phyloP scores from a whole-genome alignment of 2,113 vertebrate genomes.

The Ictidomys tridecemlineatus region DNA sequence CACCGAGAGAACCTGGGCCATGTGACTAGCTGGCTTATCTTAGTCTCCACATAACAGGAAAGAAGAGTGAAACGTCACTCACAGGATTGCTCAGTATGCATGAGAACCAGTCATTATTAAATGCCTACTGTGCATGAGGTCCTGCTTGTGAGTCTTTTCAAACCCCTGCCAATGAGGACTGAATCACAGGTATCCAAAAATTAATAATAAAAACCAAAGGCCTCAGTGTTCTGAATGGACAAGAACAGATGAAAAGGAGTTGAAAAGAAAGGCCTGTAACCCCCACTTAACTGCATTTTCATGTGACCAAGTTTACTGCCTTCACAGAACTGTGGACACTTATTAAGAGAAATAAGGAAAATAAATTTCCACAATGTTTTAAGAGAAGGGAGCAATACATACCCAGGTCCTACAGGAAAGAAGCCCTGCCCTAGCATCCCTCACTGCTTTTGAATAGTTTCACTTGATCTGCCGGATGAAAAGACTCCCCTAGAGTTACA shows the following conservation, averaged over 20 bases:
- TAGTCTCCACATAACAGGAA: background rate
- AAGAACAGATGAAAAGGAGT: background rate
- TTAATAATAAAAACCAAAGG: background rate
- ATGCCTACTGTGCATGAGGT: background rate
- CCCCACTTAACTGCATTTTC: fast-evolving
- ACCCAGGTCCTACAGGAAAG: background rate
- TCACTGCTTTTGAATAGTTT: background rate
- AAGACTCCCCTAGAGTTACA: background rate
- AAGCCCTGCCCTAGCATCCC: fast-evolving
- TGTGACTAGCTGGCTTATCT: fast-evolving
- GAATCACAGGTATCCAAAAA: too few species aligned
- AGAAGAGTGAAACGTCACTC: too few species aligned
- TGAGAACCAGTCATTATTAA: fast-evolving
- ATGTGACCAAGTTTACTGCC: background rate
- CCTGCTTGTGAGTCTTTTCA: background rate
- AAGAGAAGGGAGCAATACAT: background rate
- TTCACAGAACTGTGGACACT: background rate
- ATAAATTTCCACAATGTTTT: background rate
- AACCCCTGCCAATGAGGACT: background rate
- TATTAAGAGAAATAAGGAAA: background rate
- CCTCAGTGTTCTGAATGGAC: background rate
- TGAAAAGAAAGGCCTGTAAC: fast-evolving
- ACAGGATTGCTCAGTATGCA: fast-evolving
- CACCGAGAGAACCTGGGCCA: fast-evolving
- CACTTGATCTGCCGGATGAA: too few species aligned